Conservation (phyloP, 2,888 invertebrate species). For the Chaitophorus viminalis region DNA sequence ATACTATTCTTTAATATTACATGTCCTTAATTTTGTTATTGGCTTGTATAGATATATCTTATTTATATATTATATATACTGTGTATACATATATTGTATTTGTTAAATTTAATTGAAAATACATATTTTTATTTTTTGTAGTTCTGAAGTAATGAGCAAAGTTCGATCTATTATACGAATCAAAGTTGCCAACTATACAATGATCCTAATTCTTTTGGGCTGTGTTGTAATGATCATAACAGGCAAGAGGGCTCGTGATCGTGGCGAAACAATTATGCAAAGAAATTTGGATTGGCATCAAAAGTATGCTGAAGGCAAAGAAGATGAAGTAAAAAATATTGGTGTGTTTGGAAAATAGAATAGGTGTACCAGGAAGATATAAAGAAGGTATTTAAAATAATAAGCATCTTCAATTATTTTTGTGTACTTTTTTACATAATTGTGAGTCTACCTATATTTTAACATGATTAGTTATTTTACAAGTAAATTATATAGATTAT, state of each 20-base stretch:
- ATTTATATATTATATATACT: too few species aligned
- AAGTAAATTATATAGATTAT: not conserved
- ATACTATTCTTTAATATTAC: not conserved
- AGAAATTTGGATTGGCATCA: constrained; percentile 58
- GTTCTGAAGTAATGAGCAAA: constrained; percentile 44
- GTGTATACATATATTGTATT: not conserved
- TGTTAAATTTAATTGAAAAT: not conserved
- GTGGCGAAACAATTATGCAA: constrained; percentile 44
- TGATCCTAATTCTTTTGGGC: constrained; percentile 30
- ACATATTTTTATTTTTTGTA: constrained; percentile 17
- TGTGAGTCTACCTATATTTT: not conserved
- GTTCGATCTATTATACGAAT: constrained; percentile 48
- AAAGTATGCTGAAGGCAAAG: constrained; percentile 42
- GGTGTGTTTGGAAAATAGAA: constrained; percentile 52
- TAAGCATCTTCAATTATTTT: not conserved
- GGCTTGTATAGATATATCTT: not conserved
- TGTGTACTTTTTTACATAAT: not conserved
- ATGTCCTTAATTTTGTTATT: not conserved
- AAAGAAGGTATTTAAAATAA: not conserved
- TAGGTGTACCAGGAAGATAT: not conserved
- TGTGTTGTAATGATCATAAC: constrained; percentile 25
- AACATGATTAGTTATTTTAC: not conserved
- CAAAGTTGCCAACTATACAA: constrained; percentile 49
- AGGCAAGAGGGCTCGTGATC: constrained; percentile 40
- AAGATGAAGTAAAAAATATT: constrained; percentile 26